These are phyloP conservation scores for Dicaeum eximium DNA, from an alignment of 2,113 vertebrate genomes.

Conservation along the genomic window DNA sequence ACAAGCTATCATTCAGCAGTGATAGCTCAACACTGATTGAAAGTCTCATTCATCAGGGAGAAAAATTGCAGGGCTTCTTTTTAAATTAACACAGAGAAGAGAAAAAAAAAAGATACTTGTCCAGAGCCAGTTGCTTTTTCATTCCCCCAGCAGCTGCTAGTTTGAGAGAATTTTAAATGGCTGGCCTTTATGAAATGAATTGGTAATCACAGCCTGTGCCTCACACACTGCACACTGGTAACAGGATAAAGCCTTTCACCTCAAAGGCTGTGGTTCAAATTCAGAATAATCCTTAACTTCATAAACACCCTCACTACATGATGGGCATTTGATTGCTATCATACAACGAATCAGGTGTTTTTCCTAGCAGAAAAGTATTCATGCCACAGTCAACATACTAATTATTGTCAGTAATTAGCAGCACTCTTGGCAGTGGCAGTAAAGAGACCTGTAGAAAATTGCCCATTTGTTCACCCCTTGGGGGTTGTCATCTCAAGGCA, in stretches of 20 bases:
- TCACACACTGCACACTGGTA: neutral
- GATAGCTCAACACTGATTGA: neutral
- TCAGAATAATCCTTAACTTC: conserved; percentile 13
- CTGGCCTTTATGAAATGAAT: conserved; percentile 44
- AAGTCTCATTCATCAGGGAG: neutral
- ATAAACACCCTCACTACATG: neutral
- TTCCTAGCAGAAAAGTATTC: conserved; percentile 6
- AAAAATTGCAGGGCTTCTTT: neutral
- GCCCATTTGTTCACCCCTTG: conserved; percentile 25
- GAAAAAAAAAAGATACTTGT: neutral
- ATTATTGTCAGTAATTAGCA: conserved; percentile 50
- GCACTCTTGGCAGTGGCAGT: conserved; percentile 5
- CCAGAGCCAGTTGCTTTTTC: neutral
- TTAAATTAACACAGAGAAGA: conserved; percentile 13
- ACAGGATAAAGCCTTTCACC: conserved; percentile 27
- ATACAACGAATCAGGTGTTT: neutral
- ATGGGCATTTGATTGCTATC: neutral
- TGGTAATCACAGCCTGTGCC: conserved; percentile 14
- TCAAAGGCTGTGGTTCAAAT: neutral
- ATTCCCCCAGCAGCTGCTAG: conserved; percentile 17
- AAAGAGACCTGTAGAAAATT: conserved; percentile 28
- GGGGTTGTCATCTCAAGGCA: conserved; percentile 37
- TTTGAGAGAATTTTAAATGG: conserved; percentile 32
- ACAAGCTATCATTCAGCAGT: neutral
- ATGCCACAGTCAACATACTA: conserved; percentile 19